Evolutionary conservation across 2,888 invertebrate species (phyloP).

Genomic region (Stratiomys singularior): DNA sequence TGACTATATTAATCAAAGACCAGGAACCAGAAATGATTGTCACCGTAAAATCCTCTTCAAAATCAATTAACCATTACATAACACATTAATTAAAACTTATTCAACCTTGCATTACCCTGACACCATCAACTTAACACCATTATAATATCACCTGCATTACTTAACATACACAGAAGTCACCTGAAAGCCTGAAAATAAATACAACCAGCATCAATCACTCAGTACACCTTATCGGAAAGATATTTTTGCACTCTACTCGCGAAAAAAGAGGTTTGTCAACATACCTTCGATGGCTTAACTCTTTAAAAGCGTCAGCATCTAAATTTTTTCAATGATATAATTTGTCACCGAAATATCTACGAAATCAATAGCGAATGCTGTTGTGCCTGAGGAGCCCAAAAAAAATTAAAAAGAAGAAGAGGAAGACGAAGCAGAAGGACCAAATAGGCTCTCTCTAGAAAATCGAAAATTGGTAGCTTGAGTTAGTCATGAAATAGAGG

Average conservation of each 20-base stretch:
- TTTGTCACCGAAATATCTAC: background rate
- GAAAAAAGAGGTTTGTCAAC: constrained; percentile 1
- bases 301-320: background rate
- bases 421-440: background rate
- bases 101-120: constrained; percentile 9
- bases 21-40: no score
- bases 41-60: background rate
- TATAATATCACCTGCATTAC: background rate
- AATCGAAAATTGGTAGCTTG: background rate
- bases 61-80: background rate
- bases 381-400: no score
- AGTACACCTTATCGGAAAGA: no score
- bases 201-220: background rate
- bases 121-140: no score
- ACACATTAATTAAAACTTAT: background rate
- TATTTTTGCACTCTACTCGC: background rate
- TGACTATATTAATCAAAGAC: no score
- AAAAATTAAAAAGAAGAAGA: no score
- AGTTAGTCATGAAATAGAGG: constrained; percentile 5
- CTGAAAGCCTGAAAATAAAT: background rate
- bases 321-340: constrained; percentile 4
- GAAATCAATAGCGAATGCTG: background rate
- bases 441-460: background rate
- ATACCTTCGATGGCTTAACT: background rate
- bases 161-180: background rate